These are phyloP conservation scores for Stichopus chloronotus DNA, from an alignment of 35 echinoderm and acorn worm genomes.

Conservation along the genomic window DNA sequence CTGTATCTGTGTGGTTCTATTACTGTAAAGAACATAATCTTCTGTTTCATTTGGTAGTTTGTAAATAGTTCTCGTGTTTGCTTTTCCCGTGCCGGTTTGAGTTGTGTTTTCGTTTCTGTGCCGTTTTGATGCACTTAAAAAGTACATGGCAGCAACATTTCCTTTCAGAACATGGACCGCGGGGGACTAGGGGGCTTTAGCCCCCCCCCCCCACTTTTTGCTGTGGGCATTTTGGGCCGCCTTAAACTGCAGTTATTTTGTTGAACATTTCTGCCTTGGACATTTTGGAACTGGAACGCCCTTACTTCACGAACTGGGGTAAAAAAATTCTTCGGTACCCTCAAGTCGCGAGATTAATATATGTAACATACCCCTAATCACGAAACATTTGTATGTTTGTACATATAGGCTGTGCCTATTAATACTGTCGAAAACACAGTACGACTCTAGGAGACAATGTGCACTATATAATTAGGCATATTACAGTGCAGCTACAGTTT, in stretches of 20 bases:
- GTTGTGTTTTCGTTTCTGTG: no score
- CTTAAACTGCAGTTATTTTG: not conserved
- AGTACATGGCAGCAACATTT: no score
- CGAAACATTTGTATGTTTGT: not conserved
- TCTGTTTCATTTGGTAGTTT: no score
- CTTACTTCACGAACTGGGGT: not conserved
- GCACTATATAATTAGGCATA: constrained; percentile 9
- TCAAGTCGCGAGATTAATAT: not conserved
- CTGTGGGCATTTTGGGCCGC: constrained; percentile 22
- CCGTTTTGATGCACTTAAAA: no score
- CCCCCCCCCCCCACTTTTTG: not conserved
- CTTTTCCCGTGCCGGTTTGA: no score
- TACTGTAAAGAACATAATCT: no score
- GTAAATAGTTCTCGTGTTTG: no score
- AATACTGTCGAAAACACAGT: not conserved
- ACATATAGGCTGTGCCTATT: not conserved
- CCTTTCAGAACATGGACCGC: not conserved
- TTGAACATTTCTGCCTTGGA: not conserved
- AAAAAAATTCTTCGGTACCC: constrained; percentile 18
- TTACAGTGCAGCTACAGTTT: constrained; percentile 16
- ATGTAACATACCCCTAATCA: constrained; percentile 12
- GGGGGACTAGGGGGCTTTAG: not conserved
- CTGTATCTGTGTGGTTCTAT: no score
- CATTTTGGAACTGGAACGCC: not conserved
- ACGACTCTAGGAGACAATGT: not conserved